Conservation (phyloP, 2,797 vertebrate genomes). For the Myioborus miniatus region DNA sequence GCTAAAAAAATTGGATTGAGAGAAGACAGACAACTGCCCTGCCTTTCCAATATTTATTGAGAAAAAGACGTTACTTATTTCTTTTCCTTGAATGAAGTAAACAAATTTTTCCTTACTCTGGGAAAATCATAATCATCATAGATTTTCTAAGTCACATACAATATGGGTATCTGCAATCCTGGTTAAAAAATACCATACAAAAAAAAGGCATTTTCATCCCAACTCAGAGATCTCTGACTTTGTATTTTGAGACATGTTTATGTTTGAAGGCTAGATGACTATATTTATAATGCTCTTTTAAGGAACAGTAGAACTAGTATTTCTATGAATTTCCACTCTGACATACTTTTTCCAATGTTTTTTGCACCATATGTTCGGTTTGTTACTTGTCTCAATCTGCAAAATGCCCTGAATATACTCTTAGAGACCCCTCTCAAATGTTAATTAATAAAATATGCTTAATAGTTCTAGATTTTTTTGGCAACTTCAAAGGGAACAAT, state of each 20-base stretch:
- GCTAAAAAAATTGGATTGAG: neutral
- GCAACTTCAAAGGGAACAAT: neutral
- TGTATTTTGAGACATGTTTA: neutral
- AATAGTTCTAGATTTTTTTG: slow-evolving; percentile 12
- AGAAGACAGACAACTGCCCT: neutral
- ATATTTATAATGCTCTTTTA: neutral
- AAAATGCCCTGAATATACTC: neutral
- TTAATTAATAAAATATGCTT: slow-evolving; percentile 12
- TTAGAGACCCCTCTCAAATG: neutral
- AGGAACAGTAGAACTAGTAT: neutral
- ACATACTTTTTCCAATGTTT: neutral
- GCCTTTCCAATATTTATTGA: neutral
- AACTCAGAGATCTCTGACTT: neutral
- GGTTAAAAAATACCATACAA: neutral
- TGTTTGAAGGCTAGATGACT: neutral
- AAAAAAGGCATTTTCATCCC: neutral
- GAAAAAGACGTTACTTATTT: neutral
- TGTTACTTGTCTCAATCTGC: neutral
- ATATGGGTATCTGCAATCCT: neutral
- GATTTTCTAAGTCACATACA: neutral
- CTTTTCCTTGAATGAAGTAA: neutral
- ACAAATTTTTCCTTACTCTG: neutral
- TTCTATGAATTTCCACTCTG: neutral
- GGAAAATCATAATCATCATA: neutral
- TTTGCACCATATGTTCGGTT: neutral